A percentile compares a stretch with the other conserved stretches of the same genome.
These are phyloP conservation scores for Drosophila gaucha DNA, from an alignment of 2,888 invertebrate species.

Conservation along the genomic window DNA sequence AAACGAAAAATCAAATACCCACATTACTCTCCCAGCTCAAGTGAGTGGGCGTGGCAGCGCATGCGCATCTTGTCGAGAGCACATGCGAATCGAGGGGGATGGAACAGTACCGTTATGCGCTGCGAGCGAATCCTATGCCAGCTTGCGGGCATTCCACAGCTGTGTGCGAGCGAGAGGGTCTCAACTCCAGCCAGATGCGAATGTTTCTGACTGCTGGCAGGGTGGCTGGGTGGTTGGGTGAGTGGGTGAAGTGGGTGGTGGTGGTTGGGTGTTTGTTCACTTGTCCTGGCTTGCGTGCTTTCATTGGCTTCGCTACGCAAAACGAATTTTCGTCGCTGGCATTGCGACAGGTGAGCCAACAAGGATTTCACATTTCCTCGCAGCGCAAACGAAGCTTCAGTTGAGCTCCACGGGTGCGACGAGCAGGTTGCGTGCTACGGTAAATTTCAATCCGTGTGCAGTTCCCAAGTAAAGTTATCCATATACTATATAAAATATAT, in stretches of 20 bases:
- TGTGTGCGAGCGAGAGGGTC: conserved; percentile 65
- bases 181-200: conserved; percentile 51
- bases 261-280: conserved; percentile 15
- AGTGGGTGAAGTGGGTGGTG: not conserved
- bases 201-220: conserved; percentile 27
- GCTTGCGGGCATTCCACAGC: conserved; percentile 64
- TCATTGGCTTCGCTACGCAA: conserved; percentile 73
- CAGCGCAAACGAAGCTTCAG: conserved; percentile 51
- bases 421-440: conserved; percentile 72
- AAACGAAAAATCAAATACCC: conserved; percentile 26
- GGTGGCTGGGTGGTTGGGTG: conserved; percentile 30
- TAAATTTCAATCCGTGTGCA: conserved; percentile 24
- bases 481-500: not conserved
- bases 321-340: conserved; percentile 61
- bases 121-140: conserved; percentile 63
- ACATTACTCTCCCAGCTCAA: conserved; percentile 17
- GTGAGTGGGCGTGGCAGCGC: conserved; percentile 82
- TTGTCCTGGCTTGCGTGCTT: conserved; percentile 46
- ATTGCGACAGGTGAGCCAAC: conserved; percentile 82
- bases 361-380: conserved; percentile 41
- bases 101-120: conserved; percentile 68
- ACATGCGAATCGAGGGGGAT: conserved; percentile 60
- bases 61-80: conserved; percentile 70
- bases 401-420: conserved; percentile 72
- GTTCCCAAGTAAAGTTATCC: not conserved